A percentile compares a stretch with the other conserved stretches of the same genome.
Conservation (phyloP, 2,113 vertebrate genomes). For the Ictalurus furcatus region DNA sequence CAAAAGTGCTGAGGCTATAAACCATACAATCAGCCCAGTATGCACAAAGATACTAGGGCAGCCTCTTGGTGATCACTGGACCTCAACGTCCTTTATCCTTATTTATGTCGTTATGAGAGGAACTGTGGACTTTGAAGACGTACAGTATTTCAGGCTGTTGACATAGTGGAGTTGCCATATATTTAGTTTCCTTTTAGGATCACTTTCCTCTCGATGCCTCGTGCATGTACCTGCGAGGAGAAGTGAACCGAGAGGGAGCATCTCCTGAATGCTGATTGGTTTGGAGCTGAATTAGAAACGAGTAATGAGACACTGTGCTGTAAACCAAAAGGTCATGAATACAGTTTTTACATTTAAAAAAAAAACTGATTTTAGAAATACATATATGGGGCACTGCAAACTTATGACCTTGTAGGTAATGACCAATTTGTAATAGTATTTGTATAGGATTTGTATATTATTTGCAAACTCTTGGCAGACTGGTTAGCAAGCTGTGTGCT, state of each 20-base stretch:
- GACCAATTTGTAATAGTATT: neutral
- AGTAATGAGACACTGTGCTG: slow-evolving; percentile 19
- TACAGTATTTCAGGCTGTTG: neutral
- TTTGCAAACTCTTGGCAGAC: neutral
- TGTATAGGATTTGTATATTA: neutral
- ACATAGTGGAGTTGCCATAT: neutral
- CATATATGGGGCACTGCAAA: neutral
- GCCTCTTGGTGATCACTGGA: slow-evolving; percentile 4
- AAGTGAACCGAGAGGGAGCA: neutral
- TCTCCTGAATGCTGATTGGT: neutral
- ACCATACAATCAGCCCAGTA: slow-evolving; percentile 24
- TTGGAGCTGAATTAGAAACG: slow-evolving; percentile 17
- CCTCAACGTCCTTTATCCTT: neutral
- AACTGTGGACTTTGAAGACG: neutral
- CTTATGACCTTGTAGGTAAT: neutral
- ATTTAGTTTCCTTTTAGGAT: neutral
- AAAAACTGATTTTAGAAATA: neutral
- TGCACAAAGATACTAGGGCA: slow-evolving; percentile 3
- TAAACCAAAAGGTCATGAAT: slow-evolving; percentile 19
- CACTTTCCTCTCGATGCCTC: neutral
- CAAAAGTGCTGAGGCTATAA: slow-evolving; percentile 28
- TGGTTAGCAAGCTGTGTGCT: neutral
- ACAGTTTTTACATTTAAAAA: neutral
- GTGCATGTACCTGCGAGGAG: neutral
- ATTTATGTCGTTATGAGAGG: neutral